Evolutionary conservation across 2,113 vertebrate genomes (phyloP).

Genomic region (Trichechus manatus): DNA sequence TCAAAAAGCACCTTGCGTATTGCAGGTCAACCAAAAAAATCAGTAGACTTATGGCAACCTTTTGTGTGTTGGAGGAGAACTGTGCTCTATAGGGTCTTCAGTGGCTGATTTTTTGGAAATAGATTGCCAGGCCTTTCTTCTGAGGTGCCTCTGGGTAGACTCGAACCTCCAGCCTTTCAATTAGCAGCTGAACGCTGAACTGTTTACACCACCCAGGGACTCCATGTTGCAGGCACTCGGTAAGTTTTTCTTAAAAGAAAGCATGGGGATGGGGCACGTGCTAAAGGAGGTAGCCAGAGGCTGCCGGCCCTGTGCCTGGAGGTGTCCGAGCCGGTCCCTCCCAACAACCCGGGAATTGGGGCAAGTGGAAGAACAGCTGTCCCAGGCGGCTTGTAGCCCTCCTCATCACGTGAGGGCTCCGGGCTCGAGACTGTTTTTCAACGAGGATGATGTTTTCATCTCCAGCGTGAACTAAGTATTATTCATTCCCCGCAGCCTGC

Average conservation of each 20-base stretch:
- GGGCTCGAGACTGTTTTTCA: conserved; percentile 30
- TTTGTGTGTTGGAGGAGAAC: no score
- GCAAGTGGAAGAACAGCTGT: not conserved
- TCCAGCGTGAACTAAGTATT: conserved; percentile 41
- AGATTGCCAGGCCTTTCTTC: not conserved
- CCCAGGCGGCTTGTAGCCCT: not conserved
- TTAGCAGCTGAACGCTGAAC: not conserved
- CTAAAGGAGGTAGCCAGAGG: not conserved
- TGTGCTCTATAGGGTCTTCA: no score
- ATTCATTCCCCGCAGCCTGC: conserved; percentile 59
- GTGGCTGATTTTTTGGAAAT: not conserved
- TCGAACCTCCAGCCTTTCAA: no score
- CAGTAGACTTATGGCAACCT: no score
- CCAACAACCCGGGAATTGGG: rapidly evolving
- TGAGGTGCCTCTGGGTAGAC: not conserved
- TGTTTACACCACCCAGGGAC: not conserved
- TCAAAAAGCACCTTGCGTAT: not conserved
- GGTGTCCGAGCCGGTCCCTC: not conserved
- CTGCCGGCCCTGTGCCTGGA: not conserved
- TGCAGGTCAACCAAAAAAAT: no score
- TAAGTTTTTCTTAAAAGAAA: not conserved
- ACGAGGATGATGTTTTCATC: not conserved
- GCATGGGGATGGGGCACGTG: rapidly evolving
- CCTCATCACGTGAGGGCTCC: not conserved
- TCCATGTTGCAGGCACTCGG: rapidly evolving